Conservation (phyloP, 2,113 vertebrate genomes). For the Nothobranchius kuhntae region DNA sequence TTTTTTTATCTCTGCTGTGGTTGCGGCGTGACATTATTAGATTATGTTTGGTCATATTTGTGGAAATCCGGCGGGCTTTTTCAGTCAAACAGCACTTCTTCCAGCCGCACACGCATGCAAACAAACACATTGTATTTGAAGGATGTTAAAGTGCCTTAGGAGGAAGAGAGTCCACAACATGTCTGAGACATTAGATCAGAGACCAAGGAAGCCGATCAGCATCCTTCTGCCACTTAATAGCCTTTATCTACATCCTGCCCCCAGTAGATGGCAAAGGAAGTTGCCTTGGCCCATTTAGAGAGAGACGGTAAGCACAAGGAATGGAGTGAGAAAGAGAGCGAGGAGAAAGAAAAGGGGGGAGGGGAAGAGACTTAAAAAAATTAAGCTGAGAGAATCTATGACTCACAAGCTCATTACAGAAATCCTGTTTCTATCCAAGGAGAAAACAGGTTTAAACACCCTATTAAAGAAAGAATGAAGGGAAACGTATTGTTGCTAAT, state of each 20-base stretch:
- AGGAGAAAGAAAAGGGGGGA: not conserved
- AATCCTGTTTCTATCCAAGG: slow-evolving; percentile 62
- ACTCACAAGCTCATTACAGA: slow-evolving; percentile 69
- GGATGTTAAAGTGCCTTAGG: slow-evolving; percentile 13
- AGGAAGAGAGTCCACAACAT: slow-evolving; percentile 22
- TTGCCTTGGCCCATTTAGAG: slow-evolving; percentile 69
- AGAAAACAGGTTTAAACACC: slow-evolving; percentile 65
- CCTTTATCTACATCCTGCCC: slow-evolving; percentile 64
- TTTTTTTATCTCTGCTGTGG: slow-evolving; percentile 22
- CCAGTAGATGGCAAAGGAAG: slow-evolving; percentile 49
- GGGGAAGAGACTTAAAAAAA: slow-evolving; percentile 52
- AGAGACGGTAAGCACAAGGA: slow-evolving; percentile 30
- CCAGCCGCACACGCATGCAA: slow-evolving; percentile 12
- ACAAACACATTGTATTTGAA: slow-evolving; percentile 11
- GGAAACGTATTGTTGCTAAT: slow-evolving; percentile 61
- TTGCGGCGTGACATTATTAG: slow-evolving; percentile 37
- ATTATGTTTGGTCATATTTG: slow-evolving; percentile 47
- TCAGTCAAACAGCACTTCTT: slow-evolving; percentile 31
- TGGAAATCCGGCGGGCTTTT: slow-evolving; percentile 45
- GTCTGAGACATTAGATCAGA: slow-evolving; percentile 40
- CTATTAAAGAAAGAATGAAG: slow-evolving; percentile 60
- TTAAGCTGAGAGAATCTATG: slow-evolving; percentile 54
- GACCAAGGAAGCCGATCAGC: slow-evolving; percentile 51
- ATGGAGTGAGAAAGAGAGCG: slow-evolving; percentile 27
- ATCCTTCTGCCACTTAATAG: slow-evolving; percentile 61